A percentile compares a stretch with the other conserved stretches of the same genome.
phyloP scores from a whole-genome alignment of 2,888 invertebrate genomes.

The Nomada fucata region DNA sequence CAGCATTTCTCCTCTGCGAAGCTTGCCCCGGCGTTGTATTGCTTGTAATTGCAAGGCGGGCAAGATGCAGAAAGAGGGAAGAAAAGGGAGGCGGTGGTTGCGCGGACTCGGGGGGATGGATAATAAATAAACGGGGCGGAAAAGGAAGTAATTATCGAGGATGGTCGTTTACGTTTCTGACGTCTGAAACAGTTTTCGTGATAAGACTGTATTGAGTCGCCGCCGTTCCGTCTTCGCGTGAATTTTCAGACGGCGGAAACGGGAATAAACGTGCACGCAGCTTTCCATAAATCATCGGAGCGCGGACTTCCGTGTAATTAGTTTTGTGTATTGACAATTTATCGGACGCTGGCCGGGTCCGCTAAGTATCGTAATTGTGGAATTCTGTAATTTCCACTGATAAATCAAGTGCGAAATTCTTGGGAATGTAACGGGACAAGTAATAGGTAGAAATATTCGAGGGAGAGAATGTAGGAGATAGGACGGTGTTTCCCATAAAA shows the following conservation, averaged over 20 bases:
- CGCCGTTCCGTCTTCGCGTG: not conserved
- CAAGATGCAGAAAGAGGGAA: not conserved
- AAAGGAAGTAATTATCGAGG: conserved; percentile 10
- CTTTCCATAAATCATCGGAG: not conserved
- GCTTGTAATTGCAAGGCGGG: not conserved
- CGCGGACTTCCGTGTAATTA: conserved; percentile 10
- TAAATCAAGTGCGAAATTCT: not conserved
- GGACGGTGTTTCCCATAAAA: too few relatives aligned
- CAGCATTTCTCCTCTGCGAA: too few relatives aligned
- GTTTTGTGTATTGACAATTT: conserved; percentile 16
- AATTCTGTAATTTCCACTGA: not conserved
- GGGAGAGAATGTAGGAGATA: too few relatives aligned
- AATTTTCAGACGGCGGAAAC: conserved; percentile 19
- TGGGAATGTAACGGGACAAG: not conserved
- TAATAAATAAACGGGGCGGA: conserved; percentile 2
- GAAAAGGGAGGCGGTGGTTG: too few relatives aligned
- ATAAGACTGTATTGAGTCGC: not conserved
- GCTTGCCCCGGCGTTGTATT: not conserved
- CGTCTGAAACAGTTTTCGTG: not conserved
- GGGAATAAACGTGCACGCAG: conserved; percentile 2
- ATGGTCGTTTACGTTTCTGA: not conserved
- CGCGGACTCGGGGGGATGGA: not conserved
- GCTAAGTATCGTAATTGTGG: conserved; percentile 1
- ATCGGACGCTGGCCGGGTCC: not conserved
- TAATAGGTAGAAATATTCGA: not conserved